Base-by-base conservation (phyloP, 1,140 invertebrate genomes). In the Drosophila nasuta region DNA sequence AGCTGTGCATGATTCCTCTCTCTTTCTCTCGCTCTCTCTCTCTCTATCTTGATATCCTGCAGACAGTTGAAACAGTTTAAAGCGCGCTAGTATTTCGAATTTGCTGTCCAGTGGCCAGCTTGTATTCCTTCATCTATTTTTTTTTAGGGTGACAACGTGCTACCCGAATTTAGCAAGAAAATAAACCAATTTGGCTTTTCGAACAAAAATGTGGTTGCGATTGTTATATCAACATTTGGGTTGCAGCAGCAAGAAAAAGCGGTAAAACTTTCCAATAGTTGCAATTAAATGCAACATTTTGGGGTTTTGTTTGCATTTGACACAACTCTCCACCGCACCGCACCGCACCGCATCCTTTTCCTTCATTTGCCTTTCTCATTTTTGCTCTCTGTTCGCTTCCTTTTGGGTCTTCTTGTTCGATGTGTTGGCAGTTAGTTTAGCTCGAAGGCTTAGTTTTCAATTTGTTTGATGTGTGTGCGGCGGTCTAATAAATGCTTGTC, bases 211-310 rank as follows among this genome's bases (percentile, higher is more conserved):
- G 43, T 49, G 58, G 57, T 57, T 49, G 15, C 72, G 69, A 69
- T 69, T 56, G 72, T 69, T 69, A 30, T 25, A 43, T n/a, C 30
- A 68, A 46, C 38, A 68, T 13, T n/a, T 13, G 28, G 46, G 20
- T 25, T 25, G 20, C 20, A 33, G 25, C 7, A 20, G 52, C 7
- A 43, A 11, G 49, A 48, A 48, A 25, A 49, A 45, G 59, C 13
- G 35, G 45, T 25, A 75, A 57, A 82, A 68, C 64, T 82, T 79
- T 73, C 49, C 68, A 82, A 87, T 88, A 74, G 76, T 77, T 74
- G 79, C 82, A 87, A 87, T 87, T 87, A 87, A 79, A 86, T 80
- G 83, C 76, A 77, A 86, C 76, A 86, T 82, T 88, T 77, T 77
- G 52, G 60, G 83, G 83, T 58, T 82, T 82, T 88, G 76, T 79